A percentile compares a stretch with the other conserved stretches of the same genome.
Evolutionary conservation across 2,113 vertebrate genomes (phyloP).

Genomic region (Pelmatolapia mariae): DNA sequence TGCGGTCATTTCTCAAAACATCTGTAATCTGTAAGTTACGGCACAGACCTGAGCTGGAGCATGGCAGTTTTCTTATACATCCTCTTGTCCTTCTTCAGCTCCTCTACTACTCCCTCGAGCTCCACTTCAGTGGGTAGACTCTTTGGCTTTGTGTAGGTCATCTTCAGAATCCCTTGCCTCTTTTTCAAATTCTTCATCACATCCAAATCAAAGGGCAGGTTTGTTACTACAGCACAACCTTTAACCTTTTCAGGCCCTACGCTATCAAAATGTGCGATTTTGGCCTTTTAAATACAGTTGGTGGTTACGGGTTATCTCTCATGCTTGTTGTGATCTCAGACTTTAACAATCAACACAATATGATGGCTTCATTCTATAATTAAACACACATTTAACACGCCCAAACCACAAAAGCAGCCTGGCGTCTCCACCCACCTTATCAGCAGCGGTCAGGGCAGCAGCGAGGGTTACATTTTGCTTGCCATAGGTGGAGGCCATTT

Average conservation of each 20-base stretch:
- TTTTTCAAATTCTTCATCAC: constrained; percentile 68
- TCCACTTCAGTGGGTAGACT: constrained; percentile 59
- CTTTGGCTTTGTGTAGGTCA: constrained; percentile 51
- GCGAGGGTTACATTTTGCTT: constrained; percentile 74
- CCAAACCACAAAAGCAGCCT: neutral
- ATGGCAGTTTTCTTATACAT: constrained; percentile 75
- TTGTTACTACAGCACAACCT: neutral
- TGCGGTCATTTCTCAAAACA: neutral
- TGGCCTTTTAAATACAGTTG: neutral
- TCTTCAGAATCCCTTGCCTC: constrained; percentile 55
- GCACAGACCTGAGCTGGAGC: constrained; percentile 72
- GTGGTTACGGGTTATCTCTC: neutral
- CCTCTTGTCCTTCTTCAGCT: constrained; percentile 69
- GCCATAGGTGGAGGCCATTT: constrained; percentile 67
- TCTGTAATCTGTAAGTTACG: neutral
- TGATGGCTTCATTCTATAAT: neutral
- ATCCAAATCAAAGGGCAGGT: neutral
- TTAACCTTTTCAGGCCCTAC: neutral
- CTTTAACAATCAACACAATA: neutral
- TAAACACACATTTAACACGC: neutral
- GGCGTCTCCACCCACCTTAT: constrained; percentile 59
- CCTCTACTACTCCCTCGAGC: constrained; percentile 76
- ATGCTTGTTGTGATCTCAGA: neutral
- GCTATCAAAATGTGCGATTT: neutral
- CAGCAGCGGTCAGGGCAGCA: constrained; percentile 57